Conservation (phyloP, 2,888 invertebrate genomes). For the Leptinotarsa rubiginosa region DNA sequence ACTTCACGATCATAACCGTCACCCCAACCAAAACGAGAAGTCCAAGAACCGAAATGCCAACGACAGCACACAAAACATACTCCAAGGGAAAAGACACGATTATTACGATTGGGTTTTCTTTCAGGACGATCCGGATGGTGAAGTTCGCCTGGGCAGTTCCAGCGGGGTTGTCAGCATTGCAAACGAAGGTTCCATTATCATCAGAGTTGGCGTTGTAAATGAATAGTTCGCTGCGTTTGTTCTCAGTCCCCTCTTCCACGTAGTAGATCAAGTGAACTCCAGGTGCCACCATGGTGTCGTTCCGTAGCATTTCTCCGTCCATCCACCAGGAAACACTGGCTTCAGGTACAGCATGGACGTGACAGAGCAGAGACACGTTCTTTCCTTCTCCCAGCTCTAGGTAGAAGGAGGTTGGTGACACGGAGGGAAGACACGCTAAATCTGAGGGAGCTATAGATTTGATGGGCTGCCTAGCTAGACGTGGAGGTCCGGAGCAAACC, state of each 20-base stretch:
- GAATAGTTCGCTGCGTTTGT: slow-evolving; percentile 82
- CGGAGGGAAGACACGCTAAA: slow-evolving; percentile 85
- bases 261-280: slow-evolving; percentile 78
- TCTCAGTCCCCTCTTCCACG: slow-evolving; percentile 77
- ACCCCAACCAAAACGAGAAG: slow-evolving; percentile 73
- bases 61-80: slow-evolving; percentile 76
- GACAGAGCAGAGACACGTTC: slow-evolving; percentile 84
- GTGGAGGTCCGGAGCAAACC: slow-evolving; percentile 78
- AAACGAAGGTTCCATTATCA: slow-evolving; percentile 88
- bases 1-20: background rate
- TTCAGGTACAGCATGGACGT: slow-evolving; percentile 84
- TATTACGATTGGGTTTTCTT: slow-evolving; percentile 78
- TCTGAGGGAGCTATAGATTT: slow-evolving; percentile 75
- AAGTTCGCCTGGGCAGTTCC: slow-evolving; percentile 84
- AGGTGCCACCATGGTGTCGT: slow-evolving; percentile 77
- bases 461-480: slow-evolving; percentile 76
- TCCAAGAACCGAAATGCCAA: slow-evolving; percentile 73
- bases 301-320: slow-evolving; percentile 83
- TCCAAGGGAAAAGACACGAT: slow-evolving; percentile 74
- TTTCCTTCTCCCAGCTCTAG: slow-evolving; percentile 84
- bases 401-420: slow-evolving; percentile 79
- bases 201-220: slow-evolving; percentile 82
- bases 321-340: slow-evolving; percentile 87
- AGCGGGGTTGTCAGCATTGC: slow-evolving; percentile 86
- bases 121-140: slow-evolving; percentile 80